These are phyloP conservation scores for Apamea anceps DNA, from an alignment of 2,888 invertebrate species.

Conservation along the genomic window DNA sequence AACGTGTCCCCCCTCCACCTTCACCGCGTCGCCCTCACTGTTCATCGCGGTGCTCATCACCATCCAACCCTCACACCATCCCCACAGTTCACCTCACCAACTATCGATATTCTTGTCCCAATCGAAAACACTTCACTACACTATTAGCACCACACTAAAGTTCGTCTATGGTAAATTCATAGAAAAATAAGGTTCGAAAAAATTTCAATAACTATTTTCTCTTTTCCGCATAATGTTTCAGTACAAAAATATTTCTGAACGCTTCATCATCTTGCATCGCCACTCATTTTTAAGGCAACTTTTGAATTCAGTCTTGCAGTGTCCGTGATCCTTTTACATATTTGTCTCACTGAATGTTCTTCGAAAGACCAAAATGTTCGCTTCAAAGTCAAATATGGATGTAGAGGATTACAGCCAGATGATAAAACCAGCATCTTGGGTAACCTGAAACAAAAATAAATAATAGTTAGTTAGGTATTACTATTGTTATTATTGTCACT, in stretches of 20 bases:
- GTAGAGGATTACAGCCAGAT: conserved; percentile 69
- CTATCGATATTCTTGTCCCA: conserved; percentile 76
- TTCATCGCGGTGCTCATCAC: conserved; percentile 82
- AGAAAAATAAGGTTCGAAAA: conserved; percentile 77
- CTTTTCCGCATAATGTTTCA: conserved; percentile 74
- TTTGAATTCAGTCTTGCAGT: conserved; percentile 81
- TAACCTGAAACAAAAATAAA: conserved; percentile 79
- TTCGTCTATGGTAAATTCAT: conserved; percentile 72
- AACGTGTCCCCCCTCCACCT: conserved; percentile 91
- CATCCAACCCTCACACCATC: conserved; percentile 74
- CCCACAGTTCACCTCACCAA: conserved; percentile 74
- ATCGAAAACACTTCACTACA: conserved; percentile 80
- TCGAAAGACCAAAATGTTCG: conserved; percentile 56
- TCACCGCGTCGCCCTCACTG: conserved; percentile 86
- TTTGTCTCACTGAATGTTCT: conserved; percentile 64
- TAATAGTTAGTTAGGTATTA: neutral
- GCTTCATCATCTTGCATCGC: conserved; percentile 82
- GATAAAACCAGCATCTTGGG: conserved; percentile 83
- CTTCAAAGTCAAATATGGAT: conserved; percentile 63
- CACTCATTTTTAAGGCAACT: conserved; percentile 84
- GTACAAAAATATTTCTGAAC: conserved; percentile 75
- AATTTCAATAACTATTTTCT: conserved; percentile 74
- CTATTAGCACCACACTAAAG: conserved; percentile 78
- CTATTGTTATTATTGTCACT: neutral
- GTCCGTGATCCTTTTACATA: conserved; percentile 71